Conservation (phyloP, 2,113 vertebrate genomes). For the Pseudonaja textilis region DNA sequence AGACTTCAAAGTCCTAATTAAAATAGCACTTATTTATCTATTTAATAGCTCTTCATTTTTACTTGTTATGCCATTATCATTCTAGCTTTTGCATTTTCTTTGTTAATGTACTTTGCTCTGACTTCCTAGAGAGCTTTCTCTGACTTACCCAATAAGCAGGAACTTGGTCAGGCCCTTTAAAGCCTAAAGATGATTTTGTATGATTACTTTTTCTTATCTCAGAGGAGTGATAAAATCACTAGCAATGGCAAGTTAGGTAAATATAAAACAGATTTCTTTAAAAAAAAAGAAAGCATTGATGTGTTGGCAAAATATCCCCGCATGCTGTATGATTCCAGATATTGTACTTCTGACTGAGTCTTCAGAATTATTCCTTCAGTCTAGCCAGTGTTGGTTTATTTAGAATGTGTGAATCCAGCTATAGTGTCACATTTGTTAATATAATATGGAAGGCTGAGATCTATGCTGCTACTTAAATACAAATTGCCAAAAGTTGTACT, state of each 20-base stretch:
- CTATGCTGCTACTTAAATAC: accelerated
- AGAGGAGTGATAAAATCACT: neutral
- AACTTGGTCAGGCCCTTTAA: neutral
- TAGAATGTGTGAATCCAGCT: neutral
- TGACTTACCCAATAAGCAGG: neutral
- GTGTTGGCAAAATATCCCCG: neutral
- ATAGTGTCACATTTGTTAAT: neutral
- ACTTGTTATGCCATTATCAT: neutral
- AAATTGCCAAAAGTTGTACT: neutral
- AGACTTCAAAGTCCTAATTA: slow-evolving; percentile 7
- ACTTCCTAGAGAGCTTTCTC: neutral
- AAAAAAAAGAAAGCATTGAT: neutral
- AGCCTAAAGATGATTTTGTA: neutral
- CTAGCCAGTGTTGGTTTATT: neutral
- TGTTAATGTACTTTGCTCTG: neutral
- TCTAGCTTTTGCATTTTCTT: neutral
- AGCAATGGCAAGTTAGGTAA: neutral
- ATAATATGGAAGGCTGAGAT: neutral
- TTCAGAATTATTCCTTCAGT: neutral
- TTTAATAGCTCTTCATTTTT: neutral
- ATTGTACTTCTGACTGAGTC: neutral
- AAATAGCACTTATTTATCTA: neutral
- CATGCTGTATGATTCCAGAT: neutral
- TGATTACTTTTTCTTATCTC: neutral
- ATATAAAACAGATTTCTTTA: neutral